These are phyloP conservation scores for Tragopan temminckii DNA, from an alignment of 2,797 vertebrate species.

Conservation along the genomic window DNA sequence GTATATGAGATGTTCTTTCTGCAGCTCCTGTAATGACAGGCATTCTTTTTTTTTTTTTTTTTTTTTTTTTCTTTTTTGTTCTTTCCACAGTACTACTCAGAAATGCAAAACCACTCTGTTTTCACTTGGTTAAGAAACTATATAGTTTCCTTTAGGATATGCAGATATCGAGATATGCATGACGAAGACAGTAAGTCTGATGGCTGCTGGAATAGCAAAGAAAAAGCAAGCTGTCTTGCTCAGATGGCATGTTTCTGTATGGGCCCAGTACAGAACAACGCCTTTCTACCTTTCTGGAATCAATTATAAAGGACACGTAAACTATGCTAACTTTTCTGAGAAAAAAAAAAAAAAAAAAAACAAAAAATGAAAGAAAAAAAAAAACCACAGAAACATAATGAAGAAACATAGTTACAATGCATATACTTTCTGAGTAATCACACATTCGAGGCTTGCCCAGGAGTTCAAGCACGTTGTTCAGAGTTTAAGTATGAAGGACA, in stretches of 20 bases:
- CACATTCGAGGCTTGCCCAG: not conserved
- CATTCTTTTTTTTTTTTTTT: not conserved
- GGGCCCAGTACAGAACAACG: fast-evolving
- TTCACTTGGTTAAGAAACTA: not conserved
- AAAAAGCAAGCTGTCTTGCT: not conserved
- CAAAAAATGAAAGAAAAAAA: too few relatives aligned
- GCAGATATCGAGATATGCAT: fast-evolving
- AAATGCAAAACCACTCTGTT: not conserved
- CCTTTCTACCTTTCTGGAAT: not conserved
- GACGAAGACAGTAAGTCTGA: not conserved
- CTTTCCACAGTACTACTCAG: not conserved
- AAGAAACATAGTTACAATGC: not conserved
- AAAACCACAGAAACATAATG: too few relatives aligned
- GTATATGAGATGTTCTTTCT: not conserved
- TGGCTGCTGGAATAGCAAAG: not conserved
- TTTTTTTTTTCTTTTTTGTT: not conserved
- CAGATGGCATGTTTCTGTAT: not conserved
- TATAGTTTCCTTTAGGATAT: fast-evolving
- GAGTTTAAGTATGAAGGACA: not conserved
- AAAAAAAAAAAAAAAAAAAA: too few relatives aligned
- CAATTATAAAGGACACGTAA: not conserved
- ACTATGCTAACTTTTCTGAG: not conserved
- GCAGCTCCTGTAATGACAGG: not conserved
- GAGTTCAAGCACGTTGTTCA: not conserved
- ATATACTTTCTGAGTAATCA: not conserved